Evolutionary conservation across 2,888 invertebrate species (phyloP), one percentile per base, ranked within the genome.

Genomic region (Epinotia demarniana): DNA sequence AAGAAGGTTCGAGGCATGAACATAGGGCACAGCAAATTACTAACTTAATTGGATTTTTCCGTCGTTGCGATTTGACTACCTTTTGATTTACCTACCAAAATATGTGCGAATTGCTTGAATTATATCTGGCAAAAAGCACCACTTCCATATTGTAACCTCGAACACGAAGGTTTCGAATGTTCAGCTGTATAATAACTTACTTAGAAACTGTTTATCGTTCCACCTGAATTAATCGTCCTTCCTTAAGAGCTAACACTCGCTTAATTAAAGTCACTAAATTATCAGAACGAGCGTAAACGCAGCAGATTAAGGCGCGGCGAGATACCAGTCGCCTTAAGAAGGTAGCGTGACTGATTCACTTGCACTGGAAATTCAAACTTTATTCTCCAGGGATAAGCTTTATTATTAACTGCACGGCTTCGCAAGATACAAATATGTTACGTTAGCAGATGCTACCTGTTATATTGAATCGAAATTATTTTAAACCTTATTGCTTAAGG

Each of bases 181-280:
- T 9, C 27, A 27, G 27, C 60, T 49, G 16, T 5, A 49, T 49
- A 60, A 27, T 60, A 3, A 60, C 60, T 27, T 33, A 61, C 27
- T 33, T 33, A 33, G 61, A 6, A 61, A 61, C 33, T 23, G 61
- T 27, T 61, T 61, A 61, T 33, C n/a, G 61, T 61, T 61, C 61
- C 61, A 61, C 61, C 61, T 61, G 61, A 61, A 61, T 61, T 61
- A 61, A 61, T 61, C n/a, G 61, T 61, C n/a, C 23, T 70, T 60
- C 60, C 23, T 58, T 23, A 58, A 57, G 46, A 19, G 49, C 69
- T 27, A 72, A 58, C 57, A 58, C 72, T 55, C 64, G 72, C 72
- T 72, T 72, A 72, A 72, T 72, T 64, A 72, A 72, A 72, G 64
- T 18, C 43, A 46, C n/a, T 72, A 72, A 72, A 72, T 72, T 72